Percentiles rank a stretch among this genome's conserved stretches.
Conservation (phyloP, 2,888 invertebrate species). For the Eupithecia exiguata region DNA sequence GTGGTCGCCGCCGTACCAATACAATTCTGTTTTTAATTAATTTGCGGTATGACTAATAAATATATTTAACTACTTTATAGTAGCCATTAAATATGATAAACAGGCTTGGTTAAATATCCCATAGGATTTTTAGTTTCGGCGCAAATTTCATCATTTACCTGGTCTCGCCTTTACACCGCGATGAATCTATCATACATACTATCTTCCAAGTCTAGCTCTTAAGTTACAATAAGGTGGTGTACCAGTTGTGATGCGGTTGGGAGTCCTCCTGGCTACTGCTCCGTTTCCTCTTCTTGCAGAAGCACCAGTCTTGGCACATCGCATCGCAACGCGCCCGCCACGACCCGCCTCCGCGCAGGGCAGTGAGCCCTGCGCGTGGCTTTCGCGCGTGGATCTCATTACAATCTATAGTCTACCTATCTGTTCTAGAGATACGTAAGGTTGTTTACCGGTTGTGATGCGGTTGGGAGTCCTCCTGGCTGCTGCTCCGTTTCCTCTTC, state of each 20-base stretch:
- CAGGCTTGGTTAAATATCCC: no score
- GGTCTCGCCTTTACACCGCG: no score
- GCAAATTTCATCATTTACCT: not conserved
- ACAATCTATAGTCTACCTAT: not conserved
- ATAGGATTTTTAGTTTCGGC: no score
- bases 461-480: slow-evolving; percentile 85
- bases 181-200: no score
- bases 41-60: no score
- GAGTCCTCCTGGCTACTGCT: slow-evolving; percentile 3
- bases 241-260: not conserved
- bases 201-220: no score
- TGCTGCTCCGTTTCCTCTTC: slow-evolving; percentile 87
- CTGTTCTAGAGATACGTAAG: not conserved
- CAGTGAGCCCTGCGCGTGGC: no score
- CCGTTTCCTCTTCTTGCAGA: slow-evolving; percentile 83
- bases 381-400: slow-evolving; percentile 59
- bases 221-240: not conserved
- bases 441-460: slow-evolving; percentile 78
- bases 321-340: slow-evolving; percentile 82
- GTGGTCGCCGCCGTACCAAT: no score
- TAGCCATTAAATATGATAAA: no score
- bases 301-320: slow-evolving; percentile 91
- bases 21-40: no score
- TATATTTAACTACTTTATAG: no score
- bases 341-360: slow-evolving; percentile 81